phyloP scores from a whole-genome alignment of 2,113 vertebrate genomes.

The Tyrannus savana region DNA sequence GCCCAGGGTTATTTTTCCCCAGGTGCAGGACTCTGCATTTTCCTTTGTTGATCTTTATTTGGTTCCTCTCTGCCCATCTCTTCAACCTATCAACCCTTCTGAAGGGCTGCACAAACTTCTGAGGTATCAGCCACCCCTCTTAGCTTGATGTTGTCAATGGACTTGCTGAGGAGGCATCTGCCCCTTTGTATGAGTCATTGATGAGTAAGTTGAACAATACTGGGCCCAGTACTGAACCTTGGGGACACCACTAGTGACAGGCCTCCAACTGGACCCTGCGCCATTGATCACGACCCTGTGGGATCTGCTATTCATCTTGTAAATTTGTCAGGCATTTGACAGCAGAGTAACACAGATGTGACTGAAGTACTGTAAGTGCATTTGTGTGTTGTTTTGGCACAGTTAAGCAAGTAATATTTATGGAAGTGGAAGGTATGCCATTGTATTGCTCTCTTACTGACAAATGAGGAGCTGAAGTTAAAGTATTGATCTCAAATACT shows the following conservation, averaged over 20 bases:
- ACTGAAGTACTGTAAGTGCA: background rate
- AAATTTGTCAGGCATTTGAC: background rate
- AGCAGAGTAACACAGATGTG: background rate
- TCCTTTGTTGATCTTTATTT: background rate
- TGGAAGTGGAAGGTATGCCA: background rate
- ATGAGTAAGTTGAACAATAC: background rate
- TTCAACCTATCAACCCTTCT: accelerated
- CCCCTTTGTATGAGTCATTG: background rate
- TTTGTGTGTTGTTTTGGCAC: background rate
- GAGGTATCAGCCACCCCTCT: background rate
- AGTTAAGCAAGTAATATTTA: background rate
- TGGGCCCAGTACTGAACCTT: background rate
- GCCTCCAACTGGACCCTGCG: background rate
- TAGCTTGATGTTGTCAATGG: background rate
- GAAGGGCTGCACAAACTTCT: background rate
- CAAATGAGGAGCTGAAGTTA: background rate
- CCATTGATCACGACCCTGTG: background rate
- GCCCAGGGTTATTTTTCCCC: background rate
- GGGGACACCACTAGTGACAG: background rate
- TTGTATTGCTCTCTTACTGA: background rate
- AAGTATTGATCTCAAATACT: background rate
- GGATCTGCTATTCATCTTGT: background rate
- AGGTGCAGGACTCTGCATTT: background rate
- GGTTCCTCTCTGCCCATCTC: background rate
- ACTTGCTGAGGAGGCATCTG: background rate